phyloP scores from a whole-genome alignment of 2,113 vertebrate genomes.

The Calypte anna region DNA sequence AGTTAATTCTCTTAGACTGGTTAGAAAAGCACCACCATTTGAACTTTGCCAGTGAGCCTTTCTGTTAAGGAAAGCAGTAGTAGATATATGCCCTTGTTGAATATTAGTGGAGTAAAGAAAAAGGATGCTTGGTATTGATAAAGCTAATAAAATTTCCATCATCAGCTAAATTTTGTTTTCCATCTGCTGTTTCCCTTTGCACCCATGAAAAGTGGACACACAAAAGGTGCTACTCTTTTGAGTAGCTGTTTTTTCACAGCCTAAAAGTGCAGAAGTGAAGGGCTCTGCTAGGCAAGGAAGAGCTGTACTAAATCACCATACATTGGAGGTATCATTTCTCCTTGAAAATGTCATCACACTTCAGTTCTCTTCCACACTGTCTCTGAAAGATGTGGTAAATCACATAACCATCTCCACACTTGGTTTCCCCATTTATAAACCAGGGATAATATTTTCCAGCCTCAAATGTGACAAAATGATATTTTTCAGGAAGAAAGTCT shows the following conservation, averaged over 20 bases:
- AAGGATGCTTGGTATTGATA: not conserved
- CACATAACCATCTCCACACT: not conserved
- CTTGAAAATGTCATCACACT: not conserved
- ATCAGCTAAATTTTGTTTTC: not conserved
- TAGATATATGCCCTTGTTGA: not conserved
- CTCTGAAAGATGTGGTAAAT: not conserved
- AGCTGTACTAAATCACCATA: not conserved
- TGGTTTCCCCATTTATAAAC: not conserved
- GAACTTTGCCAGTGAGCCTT: not conserved
- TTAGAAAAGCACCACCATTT: conserved; percentile 6
- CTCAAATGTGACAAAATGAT: not conserved
- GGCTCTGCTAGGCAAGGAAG: not conserved
- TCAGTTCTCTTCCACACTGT: not conserved
- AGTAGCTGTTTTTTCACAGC: not conserved
- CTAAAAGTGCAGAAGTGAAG: not conserved
- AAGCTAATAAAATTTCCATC: not conserved
- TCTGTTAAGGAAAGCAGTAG: not conserved
- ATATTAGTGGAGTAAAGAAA: not conserved
- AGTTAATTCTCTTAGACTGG: not conserved
- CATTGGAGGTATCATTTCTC: not conserved
- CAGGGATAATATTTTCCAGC: not conserved
- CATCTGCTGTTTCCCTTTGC: not conserved
- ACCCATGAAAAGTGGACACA: not conserved
- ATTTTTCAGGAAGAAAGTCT: not conserved
- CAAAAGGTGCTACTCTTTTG: not conserved